These are phyloP conservation scores for Paradoxurus hermaphroditus DNA, from an alignment of 2,113 vertebrate genomes.

Conservation along the genomic window DNA sequence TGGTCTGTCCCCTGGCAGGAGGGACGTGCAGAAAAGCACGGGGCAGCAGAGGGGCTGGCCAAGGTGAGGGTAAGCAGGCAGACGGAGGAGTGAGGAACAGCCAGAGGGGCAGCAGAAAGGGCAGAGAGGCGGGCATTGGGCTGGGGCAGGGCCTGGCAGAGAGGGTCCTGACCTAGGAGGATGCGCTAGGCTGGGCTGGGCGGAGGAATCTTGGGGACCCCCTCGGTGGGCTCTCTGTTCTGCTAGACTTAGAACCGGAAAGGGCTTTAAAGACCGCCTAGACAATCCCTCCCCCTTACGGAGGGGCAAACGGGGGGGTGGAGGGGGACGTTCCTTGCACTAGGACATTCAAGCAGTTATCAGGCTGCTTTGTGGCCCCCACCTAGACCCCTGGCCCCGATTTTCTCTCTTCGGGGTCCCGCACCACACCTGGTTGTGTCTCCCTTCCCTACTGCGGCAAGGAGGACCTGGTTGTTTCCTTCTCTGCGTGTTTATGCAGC, in stretches of 20 bases:
- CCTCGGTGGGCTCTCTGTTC: background rate
- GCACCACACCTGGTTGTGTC: background rate
- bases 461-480: background rate
- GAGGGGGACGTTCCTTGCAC: background rate
- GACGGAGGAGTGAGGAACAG: background rate
- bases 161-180: background rate
- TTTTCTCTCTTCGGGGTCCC: background rate
- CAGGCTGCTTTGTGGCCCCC: background rate
- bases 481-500: constrained; percentile 26
- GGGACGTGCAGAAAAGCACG: constrained; percentile 78
- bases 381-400: background rate
- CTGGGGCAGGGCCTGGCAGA: background rate
- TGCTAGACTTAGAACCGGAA: background rate
- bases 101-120: background rate
- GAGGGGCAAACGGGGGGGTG: background rate
- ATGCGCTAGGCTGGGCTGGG: background rate
- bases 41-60: constrained; percentile 72
- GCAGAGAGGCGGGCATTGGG: background rate
- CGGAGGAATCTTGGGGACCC: background rate
- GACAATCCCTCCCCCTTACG: background rate
- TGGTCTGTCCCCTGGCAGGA: constrained; percentile 77
- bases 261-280: background rate
- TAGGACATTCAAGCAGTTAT: background rate
- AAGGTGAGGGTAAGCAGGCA: constrained; percentile 57
- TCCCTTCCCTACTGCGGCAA: background rate